Base-by-base conservation (phyloP, 1,140 invertebrate genomes). In the Cyphomyrmex costatus region DNA sequence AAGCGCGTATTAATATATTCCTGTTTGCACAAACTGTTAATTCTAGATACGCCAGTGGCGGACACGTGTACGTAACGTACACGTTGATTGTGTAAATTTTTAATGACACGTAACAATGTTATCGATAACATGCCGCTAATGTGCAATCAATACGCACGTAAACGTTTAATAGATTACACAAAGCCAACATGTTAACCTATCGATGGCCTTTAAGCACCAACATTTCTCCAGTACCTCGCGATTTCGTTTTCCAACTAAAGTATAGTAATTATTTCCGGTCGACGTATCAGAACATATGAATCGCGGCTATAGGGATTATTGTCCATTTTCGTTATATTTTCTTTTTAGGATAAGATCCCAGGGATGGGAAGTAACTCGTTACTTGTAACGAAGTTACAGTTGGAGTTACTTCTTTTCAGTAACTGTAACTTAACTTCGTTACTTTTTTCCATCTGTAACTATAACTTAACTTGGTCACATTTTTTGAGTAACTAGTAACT, bases 111-210 rank as follows among this genome's bases (percentile, higher is more conserved):
- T 56, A 73, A 36, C 51, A 83, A 33, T 73, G 53, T 83, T 73
- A 60, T 83, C 79, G 79, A 36, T 73, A 60, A 74, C 19, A 14
- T 24, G 36, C 33, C 36, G 65, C n/a, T 74, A 83, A 83, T 83
- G 27, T 74, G 68, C 68, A 83, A 83, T 82, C 79, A 73, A 82
- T 82, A 82, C 30, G 66, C 42, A 42, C 21, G 10, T 42, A 51
- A n/a, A 60, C 24, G 36, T 24, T 71, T 71, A 58, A 71, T 46
- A 82, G 66, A 88, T 89, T 71, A 88, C 42, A 36, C 36, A 68
- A 73, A 63, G 36, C 58, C 73, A 79, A n/a, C 66, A 56, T 42
- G 83, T 89, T 60, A 88, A 88, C 60, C 76, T 68, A 89, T 71
- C 73, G 73, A 66, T 56, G 70, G 24, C 46, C 71, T 46, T 42